A percentile compares a stretch with the other conserved stretches of the same genome.
Conservation (phyloP, 2,888 invertebrate species). For the Nineta flava region DNA sequence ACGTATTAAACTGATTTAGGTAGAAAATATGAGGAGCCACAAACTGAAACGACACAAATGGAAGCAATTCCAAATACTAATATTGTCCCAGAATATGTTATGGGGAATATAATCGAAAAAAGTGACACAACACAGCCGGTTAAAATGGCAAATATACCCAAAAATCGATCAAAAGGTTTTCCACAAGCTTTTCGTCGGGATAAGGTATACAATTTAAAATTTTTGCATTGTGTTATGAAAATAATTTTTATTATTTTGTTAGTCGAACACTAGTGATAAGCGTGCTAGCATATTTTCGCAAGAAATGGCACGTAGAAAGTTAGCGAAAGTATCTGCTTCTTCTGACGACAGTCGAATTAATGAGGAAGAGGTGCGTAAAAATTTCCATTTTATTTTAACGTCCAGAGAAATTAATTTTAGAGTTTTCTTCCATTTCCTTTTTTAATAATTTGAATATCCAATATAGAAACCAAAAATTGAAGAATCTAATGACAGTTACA, state of each 20-base stretch:
- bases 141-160: background rate
- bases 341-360: conserved; percentile 17
- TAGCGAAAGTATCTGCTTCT: conserved; percentile 11
- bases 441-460: too few relatives aligned
- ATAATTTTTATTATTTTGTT: conserved; percentile 4
- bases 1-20: background rate
- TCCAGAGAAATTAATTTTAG: too few relatives aligned
- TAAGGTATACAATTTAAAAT: conserved; percentile 10
- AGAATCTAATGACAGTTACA: conserved; percentile 28
- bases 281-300: conserved; percentile 35
- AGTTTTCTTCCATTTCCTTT: too few relatives aligned
- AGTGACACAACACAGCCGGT: conserved; percentile 14
- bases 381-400: too few relatives aligned
- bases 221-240: background rate
- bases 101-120: conserved; percentile 43
- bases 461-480: conserved; percentile 11
- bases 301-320: conserved; percentile 22
- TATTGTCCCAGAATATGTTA: conserved; percentile 27
- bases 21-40: conserved; percentile 12
- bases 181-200: conserved; percentile 32
- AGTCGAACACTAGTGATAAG: conserved; percentile 18
- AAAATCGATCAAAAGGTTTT: conserved; percentile 26
- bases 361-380: too few relatives aligned
- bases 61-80: conserved; percentile 28
- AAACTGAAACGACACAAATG: conserved; percentile 23